Evolutionary conservation across 2,113 vertebrate genomes (phyloP), one percentile per base, ranked within the genome.

Genomic region (Indicator indicator): DNA sequence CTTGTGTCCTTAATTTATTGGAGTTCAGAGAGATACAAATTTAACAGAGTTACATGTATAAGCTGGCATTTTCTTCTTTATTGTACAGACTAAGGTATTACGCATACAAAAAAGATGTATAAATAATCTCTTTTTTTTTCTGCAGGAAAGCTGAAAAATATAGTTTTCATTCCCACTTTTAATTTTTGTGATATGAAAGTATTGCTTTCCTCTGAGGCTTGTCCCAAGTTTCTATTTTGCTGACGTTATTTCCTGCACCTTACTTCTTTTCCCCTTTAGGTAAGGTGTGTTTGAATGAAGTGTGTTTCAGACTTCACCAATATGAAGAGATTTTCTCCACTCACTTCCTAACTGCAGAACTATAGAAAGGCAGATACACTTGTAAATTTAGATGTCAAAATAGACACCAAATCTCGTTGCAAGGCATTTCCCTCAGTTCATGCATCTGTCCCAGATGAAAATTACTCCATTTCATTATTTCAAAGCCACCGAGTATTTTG

Each of bases 171-270:
- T 91, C 33, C 24, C 9, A 36, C 17, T 55, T 59, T 12, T 6
- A 52, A 40, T 77, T 86, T 86, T 54, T 21, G 30, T 80, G 69
- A 16, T 15, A 71, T 19, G 8, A 70, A 96, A 80, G 3, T 46
- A 80, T 12, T 24, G 1, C 0, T 86, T 56, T 85, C 26, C 11
- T 73, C 36, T 40, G 15, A 7, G 5, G 0, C 2, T 1, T 2
- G 3, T 76, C 19, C 2, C n/a, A 69, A 32, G 1, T 58, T 50
- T 83, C 9, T 76, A 1, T 69, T 76, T 85, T 54, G 27, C 6
- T 69, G 36, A 14, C 1, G 64, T 68, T 24, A 79, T 76, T 85
- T 91, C 23, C 23, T 52, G 27, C 21, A 62, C 6, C 12, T 82
- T 69, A 36, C 3, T 42, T 15, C 13, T 28, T 63, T 85, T 28